Evolutionary conservation across 1,140 invertebrate genomes (phyloP).

Genomic region (Drosophila tsacasi): DNA sequence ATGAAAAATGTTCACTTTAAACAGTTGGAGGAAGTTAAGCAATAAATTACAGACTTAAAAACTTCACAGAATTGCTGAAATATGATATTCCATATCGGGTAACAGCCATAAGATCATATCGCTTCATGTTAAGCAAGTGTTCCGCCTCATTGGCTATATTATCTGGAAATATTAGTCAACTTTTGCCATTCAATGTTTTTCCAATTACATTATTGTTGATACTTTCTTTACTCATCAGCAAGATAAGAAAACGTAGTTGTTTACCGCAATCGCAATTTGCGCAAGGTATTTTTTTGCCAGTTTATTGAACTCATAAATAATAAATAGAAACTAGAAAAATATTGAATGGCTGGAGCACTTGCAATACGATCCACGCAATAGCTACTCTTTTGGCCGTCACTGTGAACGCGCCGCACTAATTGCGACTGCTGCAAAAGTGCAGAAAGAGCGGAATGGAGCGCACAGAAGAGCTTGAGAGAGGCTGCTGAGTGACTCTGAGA

Average conservation of each 20-base stretch:
- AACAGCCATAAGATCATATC: neutral
- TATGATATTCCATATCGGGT: neutral
- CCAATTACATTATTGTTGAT: slow-evolving; percentile 25
- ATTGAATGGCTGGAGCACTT: neutral
- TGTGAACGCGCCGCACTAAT: slow-evolving; percentile 57
- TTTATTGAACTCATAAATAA: slow-evolving; percentile 18
- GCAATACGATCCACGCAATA: no score
- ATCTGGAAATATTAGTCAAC: neutral
- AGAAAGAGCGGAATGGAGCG: slow-evolving; percentile 20
- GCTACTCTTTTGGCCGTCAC: neutral
- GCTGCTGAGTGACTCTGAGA: neutral
- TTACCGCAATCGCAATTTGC: slow-evolving; percentile 1
- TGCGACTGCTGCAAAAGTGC: slow-evolving; percentile 47
- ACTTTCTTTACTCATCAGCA: slow-evolving; percentile 18
- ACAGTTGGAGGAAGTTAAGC: neutral
- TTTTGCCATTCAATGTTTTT: slow-evolving; percentile 16
- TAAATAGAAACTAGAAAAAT: neutral
- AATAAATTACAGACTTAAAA: neutral
- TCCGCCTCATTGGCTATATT: neutral
- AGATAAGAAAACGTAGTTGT: slow-evolving; percentile 7
- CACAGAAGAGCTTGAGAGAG: slow-evolving; percentile 14
- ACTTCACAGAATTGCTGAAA: neutral
- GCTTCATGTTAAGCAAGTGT: neutral
- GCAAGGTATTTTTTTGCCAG: neutral
- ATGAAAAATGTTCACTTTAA: neutral